These are phyloP conservation scores for Amia ocellicauda DNA, from an alignment of 2,113 vertebrate genomes.

Conservation along the genomic window DNA sequence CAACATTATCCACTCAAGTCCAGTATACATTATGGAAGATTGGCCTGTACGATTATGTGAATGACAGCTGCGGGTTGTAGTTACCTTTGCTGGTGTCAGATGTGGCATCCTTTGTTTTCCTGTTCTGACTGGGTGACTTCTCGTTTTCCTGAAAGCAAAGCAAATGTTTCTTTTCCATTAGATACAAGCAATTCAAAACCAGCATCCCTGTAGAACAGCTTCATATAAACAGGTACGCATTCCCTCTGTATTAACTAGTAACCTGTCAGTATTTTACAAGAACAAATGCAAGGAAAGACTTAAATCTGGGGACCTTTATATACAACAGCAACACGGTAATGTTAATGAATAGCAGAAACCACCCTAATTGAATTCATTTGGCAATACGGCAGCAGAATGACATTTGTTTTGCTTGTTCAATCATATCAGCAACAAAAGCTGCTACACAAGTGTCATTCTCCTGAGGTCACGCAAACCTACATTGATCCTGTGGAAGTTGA, in stretches of 20 bases:
- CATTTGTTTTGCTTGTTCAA: too few relatives aligned
- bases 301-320: neutral
- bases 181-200: too few relatives aligned
- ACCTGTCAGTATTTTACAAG: neutral
- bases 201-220: too few relatives aligned
- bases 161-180: neutral
- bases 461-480: constrained; percentile 56
- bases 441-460: neutral
- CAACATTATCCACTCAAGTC: too few relatives aligned
- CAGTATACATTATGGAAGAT: too few relatives aligned
- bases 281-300: neutral
- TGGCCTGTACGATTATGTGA: too few relatives aligned
- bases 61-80: neutral
- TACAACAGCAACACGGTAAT: too few relatives aligned
- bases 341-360: too few relatives aligned
- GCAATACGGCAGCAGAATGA: too few relatives aligned
- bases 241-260: too few relatives aligned
- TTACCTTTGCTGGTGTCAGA: constrained; percentile 94
- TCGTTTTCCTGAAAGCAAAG: constrained; percentile 83
- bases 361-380: too few relatives aligned
- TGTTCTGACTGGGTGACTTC: constrained; percentile 94
- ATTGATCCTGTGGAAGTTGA: constrained; percentile 96
- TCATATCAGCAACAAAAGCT: too few relatives aligned
- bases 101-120: constrained; percentile 95
- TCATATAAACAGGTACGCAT: neutral